A percentile compares a stretch with the other conserved stretches of the same genome.
Evolutionary conservation across 2,113 vertebrate species (phyloP).

Genomic region (Platanista minor): DNA sequence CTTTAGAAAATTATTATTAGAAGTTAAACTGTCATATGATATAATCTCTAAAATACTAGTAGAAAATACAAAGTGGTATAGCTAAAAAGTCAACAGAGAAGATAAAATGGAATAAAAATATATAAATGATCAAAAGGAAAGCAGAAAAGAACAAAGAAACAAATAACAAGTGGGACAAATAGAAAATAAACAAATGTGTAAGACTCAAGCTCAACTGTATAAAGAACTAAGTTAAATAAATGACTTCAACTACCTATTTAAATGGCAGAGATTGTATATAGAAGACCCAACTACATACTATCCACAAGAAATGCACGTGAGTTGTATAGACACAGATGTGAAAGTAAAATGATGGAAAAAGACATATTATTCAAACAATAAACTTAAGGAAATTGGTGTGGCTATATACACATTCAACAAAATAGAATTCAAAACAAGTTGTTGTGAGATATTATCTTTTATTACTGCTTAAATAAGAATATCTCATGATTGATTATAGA

Average conservation of each 20-base stretch:
- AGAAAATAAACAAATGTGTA: background rate
- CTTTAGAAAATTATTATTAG: background rate
- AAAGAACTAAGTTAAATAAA: background rate
- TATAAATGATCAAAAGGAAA: background rate
- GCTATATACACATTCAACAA: background rate
- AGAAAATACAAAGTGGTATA: background rate
- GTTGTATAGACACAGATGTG: background rate
- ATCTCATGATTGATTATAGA: background rate
- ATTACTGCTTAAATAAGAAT: background rate
- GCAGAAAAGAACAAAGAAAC: background rate
- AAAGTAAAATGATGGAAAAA: background rate
- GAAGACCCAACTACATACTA: background rate
- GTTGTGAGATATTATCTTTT: background rate
- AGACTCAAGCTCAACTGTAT: background rate
- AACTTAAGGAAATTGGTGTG: background rate
- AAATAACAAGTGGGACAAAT: background rate
- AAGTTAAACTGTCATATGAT: background rate
- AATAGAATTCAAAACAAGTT: background rate
- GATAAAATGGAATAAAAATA: background rate
- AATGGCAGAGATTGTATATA: background rate
- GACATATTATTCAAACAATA: background rate
- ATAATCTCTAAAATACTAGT: background rate
- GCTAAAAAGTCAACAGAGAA: background rate
- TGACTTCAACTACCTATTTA: background rate
- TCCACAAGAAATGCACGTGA: background rate